Evolutionary conservation across 2,888 invertebrate genomes (phyloP), one percentile per base, ranked within the genome.

Genomic region (Mellilla xanthometata): DNA sequence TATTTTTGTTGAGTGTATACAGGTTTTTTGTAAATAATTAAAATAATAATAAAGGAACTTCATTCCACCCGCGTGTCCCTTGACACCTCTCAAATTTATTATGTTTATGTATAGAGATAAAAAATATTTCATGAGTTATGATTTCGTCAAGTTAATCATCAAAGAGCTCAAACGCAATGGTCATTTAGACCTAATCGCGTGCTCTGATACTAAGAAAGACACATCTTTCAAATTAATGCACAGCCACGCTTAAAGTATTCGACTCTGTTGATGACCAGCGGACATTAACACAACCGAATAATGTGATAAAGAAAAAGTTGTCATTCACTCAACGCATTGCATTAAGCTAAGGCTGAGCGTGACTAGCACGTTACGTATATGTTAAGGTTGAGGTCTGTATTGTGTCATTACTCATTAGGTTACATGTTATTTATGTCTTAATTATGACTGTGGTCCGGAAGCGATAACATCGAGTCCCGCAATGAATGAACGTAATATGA

Each of bases 351-450:
- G 62, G 51, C 51, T 46, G 70, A 76, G 83, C 87, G 88, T 89
- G 87, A 87, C 87, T 69, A 58, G 60, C 69, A 58, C 70, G 76
- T 79, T 77, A 74, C 68, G 55, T 2, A 23, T 62, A 66, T 59
- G 81, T 13, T 24, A 12, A 84, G 73, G 76, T 84, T 85, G 84
- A 62, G 73, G 73, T 68, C 67, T 81, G 74, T 70, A 72, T 66
- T 71, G 71, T 73, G 68, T 73, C 69, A n/a, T n/a, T n/a, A n/a
- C n/a, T 51, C 56, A 47, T 62, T 67, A 54, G 57, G 62, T 7
- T 23, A n/a, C 6, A 74, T 63, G 76, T 81, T 75, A 81, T 86
- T 85, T 72, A 87, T 85, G 88, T 86, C 87, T 89, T 87, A 71
- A 88, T 88, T 86, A 81, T 60, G 70, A 74, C 72, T 76, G 65